These are phyloP conservation scores for Baronia brevicornis DNA, from an alignment of 2,888 invertebrate species.

Conservation along the genomic window DNA sequence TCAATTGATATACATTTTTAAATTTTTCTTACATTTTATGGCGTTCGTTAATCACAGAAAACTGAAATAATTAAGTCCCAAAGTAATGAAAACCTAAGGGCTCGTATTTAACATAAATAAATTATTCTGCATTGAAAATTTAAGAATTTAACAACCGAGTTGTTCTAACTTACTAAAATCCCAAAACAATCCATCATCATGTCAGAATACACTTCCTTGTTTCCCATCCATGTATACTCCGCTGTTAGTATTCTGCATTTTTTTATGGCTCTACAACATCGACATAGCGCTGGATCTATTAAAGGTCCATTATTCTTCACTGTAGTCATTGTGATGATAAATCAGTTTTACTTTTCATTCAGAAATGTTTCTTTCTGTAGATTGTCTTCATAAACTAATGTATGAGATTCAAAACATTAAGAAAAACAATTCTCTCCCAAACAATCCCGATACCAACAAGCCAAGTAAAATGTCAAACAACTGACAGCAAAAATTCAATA, in stretches of 20 bases:
- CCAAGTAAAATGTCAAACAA: too few species aligned
- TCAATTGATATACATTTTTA: too few species aligned
- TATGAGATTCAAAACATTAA: conserved; percentile 8
- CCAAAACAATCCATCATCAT: conserved; percentile 71
- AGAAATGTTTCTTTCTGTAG: conserved; percentile 5
- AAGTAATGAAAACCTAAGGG: too few species aligned
- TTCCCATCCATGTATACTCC: conserved; percentile 63
- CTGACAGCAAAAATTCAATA: too few species aligned
- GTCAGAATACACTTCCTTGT: conserved; percentile 61
- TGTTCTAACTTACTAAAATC: conserved; percentile 50
- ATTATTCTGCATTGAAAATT: too few species aligned
- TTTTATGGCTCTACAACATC: conserved; percentile 62
- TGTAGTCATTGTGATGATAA: conserved; percentile 37
- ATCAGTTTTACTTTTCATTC: conserved; percentile 8
- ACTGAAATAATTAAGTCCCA: too few species aligned
- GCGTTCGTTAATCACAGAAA: too few species aligned
- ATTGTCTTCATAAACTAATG: conserved; percentile 6
- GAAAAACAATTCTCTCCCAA: too few species aligned
- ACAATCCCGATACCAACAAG: too few species aligned
- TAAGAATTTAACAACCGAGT: too few species aligned
- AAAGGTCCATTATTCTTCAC: conserved; percentile 55
- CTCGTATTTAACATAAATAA: too few species aligned
- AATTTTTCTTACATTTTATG: too few species aligned
- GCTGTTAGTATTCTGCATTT: conserved; percentile 62
- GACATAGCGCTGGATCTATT: conserved; percentile 62